Base-by-base conservation (phyloP, 2,797 vertebrate species). In the Gallinago nigripennis region DNA sequence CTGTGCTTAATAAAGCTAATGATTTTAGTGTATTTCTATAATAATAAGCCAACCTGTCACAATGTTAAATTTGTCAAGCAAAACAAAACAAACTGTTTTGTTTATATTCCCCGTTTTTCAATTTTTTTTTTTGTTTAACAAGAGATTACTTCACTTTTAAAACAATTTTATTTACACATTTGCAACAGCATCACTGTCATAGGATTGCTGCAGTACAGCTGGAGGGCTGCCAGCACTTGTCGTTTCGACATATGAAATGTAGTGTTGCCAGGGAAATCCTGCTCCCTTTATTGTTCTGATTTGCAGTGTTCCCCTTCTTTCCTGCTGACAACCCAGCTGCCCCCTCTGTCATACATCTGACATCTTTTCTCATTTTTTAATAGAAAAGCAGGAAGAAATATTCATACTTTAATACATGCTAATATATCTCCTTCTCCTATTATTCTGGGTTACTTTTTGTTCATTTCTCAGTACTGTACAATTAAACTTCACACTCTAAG, bases 291-390 rank as follows among this genome's bases (percentile, higher is more conserved):
- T 23, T 88, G 68, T 31, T 94, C 86, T 77, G 73, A 94, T 82
- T 83, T 87, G 41, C 73, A 45, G 88, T 54, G 80, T 73, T 71
- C 56, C 80, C 92, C 90, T 93, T 94, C 95, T 65, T 92, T 93
- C 95, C 94, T 80, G 95, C 64, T 93, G 69, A 94, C 92, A 95
- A 76, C 91, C 84, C 85, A 96, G 50, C 95, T 96, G 96, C 95
- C 87, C 65, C 76, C 95, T 65, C 83, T 96, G 64, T 91, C 95
- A 95, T 48, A 30, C 94, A 77, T 61, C 88, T 96, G 93, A 94
- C 91, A 96, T 66, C 53, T 68, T 37, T 79, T 63, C 88, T 57
- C 54, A 77, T 91, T 96, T 85, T 95, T 72, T 95, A 91, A 94
- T 14, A 82, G 51, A 80, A 83, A 76, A 82, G 27, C 2, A 61